Conservation (phyloP, 2,888 invertebrate species). For the Shargacucullia verbasci region DNA sequence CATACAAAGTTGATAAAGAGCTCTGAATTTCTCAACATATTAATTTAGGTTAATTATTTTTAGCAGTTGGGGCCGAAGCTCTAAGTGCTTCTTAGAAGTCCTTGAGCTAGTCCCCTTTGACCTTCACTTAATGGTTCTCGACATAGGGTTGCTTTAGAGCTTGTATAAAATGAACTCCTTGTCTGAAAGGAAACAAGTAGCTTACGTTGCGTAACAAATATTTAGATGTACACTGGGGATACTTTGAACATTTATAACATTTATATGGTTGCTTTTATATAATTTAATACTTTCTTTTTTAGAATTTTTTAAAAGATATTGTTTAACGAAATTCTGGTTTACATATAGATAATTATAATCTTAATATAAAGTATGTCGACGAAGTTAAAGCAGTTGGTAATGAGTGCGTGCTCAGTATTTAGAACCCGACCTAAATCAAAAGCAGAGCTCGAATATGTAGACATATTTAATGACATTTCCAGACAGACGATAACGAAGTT, state of each 20-base stretch:
- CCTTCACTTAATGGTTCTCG: conserved; percentile 38
- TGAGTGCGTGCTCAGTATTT: too few relatives aligned
- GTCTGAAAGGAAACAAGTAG: conserved; percentile 2
- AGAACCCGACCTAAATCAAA: conserved; percentile 1
- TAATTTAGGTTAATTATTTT: conserved; percentile 36
- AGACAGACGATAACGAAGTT: neutral
- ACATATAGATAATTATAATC: too few relatives aligned
- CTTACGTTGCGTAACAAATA: too few relatives aligned
- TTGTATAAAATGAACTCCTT: conserved; percentile 26
- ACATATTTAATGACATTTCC: neutral
- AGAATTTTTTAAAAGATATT: too few relatives aligned
- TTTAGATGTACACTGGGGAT: too few relatives aligned
- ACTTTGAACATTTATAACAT: too few relatives aligned
- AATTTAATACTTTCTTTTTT: too few relatives aligned
- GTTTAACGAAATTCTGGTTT: too few relatives aligned
- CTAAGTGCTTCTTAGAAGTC: conserved; percentile 36
- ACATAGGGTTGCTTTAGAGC: conserved; percentile 11
- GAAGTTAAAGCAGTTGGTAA: too few relatives aligned
- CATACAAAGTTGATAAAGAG: conserved; percentile 9
- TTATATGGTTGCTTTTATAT: too few relatives aligned
- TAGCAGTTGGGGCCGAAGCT: conserved; percentile 12
- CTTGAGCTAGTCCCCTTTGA: conserved; percentile 39
- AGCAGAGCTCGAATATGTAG: neutral
- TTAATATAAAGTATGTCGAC: too few relatives aligned
- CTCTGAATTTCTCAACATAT: conserved; percentile 9